Evolutionary conservation across 2,888 invertebrate genomes (phyloP).

Genomic region (Syrista parreyssii): DNA sequence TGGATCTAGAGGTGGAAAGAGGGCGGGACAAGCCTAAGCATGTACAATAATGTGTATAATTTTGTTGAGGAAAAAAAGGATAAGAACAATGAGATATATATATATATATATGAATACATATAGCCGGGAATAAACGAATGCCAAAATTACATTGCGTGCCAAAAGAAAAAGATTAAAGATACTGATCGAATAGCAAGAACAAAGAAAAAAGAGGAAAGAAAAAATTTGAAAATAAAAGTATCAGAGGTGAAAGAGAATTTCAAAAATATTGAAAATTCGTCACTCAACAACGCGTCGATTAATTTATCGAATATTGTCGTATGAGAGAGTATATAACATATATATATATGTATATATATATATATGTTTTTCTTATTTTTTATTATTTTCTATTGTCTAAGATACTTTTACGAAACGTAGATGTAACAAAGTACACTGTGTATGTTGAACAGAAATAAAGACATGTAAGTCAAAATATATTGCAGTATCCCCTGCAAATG

Average conservation of each 20-base stretch:
- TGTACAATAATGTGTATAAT: background rate
- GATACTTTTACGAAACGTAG: background rate
- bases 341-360: background rate
- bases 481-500: too few species aligned
- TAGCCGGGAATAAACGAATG: constrained; percentile 17
- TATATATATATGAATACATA: constrained; percentile 18
- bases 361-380: background rate
- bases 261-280: background rate
- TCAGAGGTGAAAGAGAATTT: background rate
- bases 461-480: background rate
- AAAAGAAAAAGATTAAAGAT: constrained; percentile 11
- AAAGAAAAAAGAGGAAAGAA: background rate
- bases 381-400: background rate
- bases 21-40: background rate
- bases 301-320: background rate
- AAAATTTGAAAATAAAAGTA: background rate
- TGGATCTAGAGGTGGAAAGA: background rate
- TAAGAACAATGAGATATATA: constrained; percentile 10
- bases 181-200: constrained; percentile 5
- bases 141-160: background rate
- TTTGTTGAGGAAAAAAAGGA: background rate
- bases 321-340: background rate
- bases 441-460: constrained; percentile 1
- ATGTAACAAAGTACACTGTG: background rate
- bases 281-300: background rate